Evolutionary conservation across 2,888 invertebrate species (phyloP).

Genomic region (Catocala sponsa): DNA sequence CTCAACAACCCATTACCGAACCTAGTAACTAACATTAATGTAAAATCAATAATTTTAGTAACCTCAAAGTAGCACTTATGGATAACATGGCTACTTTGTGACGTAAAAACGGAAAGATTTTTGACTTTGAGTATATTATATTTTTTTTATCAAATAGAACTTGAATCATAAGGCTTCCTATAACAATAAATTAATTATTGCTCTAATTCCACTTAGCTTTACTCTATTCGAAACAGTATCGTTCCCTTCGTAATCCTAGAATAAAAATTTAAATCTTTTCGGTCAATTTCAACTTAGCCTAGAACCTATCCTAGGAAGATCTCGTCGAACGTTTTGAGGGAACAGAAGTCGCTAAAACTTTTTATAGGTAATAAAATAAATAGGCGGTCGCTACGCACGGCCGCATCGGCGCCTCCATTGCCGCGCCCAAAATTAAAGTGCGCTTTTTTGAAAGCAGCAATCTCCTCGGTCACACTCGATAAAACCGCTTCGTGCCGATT

Average conservation of each 20-base stretch:
- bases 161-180: no score
- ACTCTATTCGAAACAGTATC: no score
- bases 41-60: no score
- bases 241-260: slow-evolving; percentile 2
- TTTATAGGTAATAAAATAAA: slow-evolving; percentile 85
- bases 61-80: no score
- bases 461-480: slow-evolving; percentile 83
- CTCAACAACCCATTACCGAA: no score
- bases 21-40: no score
- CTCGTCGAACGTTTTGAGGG: slow-evolving; percentile 43
- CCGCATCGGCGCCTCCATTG: slow-evolving; percentile 64
- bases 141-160: no score
- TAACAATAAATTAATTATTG: no score
- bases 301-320: slow-evolving; percentile 41
- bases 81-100: no score
- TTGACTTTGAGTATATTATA: no score
- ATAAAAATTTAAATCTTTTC: slow-evolving; percentile 22
- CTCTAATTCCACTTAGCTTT: no score
- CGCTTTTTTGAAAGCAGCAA: slow-evolving; percentile 82
- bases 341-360: slow-evolving; percentile 62
- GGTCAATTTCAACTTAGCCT: slow-evolving; percentile 15
- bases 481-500: slow-evolving; percentile 84
- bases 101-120: no score
- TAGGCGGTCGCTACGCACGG: slow-evolving; percentile 81
- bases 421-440: slow-evolving; percentile 82